These are phyloP conservation scores for Saccostrea glomerata DNA, from an alignment of 1,140 invertebrate species.

Conservation along the genomic window DNA sequence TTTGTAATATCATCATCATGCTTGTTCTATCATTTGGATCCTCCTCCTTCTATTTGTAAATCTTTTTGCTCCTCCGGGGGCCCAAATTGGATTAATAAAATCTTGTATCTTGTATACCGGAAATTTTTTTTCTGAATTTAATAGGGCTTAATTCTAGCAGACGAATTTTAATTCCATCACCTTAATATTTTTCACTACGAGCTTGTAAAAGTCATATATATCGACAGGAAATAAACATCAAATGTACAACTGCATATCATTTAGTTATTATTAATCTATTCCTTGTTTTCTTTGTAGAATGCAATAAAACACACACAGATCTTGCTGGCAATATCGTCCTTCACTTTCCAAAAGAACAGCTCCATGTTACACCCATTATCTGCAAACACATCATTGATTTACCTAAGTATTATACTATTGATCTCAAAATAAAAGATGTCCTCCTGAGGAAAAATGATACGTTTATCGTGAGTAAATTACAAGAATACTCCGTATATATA, in stretches of 20 bases:
- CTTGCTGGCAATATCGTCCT: background rate
- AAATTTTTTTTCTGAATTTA: no score
- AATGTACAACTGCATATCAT: background rate
- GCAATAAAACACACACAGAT: background rate
- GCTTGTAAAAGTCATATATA: background rate
- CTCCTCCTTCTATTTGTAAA: no score
- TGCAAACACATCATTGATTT: background rate
- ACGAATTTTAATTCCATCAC: no score
- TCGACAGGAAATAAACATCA: background rate
- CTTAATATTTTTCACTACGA: background rate
- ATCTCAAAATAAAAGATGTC: background rate
- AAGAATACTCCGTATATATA: no score
- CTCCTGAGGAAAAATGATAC: background rate
- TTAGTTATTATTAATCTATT: background rate
- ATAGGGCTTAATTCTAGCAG: no score
- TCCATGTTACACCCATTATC: background rate
- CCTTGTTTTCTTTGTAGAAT: background rate
- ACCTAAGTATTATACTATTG: slow-evolving; percentile 5
- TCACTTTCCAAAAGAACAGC: background rate
- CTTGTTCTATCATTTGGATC: no score
- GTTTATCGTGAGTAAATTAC: background rate
- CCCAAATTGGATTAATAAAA: no score
- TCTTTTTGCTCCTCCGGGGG: no score
- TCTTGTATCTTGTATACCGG: no score
- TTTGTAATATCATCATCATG: no score